These are phyloP conservation scores for Agrilus planipennis DNA, from an alignment of 1,140 invertebrate genomes.

Conservation along the genomic window DNA sequence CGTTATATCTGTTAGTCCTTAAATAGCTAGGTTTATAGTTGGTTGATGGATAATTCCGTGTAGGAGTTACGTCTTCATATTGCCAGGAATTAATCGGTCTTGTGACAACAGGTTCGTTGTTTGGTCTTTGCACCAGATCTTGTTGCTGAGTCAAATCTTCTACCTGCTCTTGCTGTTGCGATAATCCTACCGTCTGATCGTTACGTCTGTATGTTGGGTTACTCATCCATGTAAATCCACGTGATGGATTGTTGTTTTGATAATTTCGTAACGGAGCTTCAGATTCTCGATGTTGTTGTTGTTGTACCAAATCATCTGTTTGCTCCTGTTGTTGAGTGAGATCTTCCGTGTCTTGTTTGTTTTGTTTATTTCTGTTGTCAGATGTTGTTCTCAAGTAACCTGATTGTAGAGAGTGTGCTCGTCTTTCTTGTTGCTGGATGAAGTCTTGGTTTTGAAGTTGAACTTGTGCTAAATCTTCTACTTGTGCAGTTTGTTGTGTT, in stretches of 20 bases:
- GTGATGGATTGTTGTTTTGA: background rate
- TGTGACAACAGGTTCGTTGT: too few relatives aligned
- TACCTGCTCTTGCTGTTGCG: constrained; percentile 2
- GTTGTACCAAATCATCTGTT: background rate
- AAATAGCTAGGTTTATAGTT: too few relatives aligned
- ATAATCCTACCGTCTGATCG: background rate
- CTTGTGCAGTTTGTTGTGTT: constrained; percentile 8
- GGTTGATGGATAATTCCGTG: too few relatives aligned
- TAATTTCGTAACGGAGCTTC: background rate
- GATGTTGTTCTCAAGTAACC: too few relatives aligned
- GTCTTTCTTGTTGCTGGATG: background rate
- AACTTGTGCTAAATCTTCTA: background rate
- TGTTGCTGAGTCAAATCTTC: constrained; percentile 7
- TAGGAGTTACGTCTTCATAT: too few relatives aligned
- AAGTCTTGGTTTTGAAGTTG: background rate
- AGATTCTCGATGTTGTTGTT: background rate
- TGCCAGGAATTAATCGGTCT: too few relatives aligned
- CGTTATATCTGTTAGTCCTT: too few relatives aligned
- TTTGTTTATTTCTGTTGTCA: too few relatives aligned
- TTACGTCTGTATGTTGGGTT: constrained; percentile 9
- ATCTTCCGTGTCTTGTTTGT: background rate
- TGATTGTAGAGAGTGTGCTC: too few relatives aligned
- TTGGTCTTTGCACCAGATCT: too few relatives aligned
- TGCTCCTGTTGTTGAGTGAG: too few relatives aligned
- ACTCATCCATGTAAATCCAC: constrained; percentile 5